Evolutionary conservation across 53 echinoderm and acorn worm species (phyloP), one percentile per base, ranked within the genome.

Genomic region (Pentamera pediparva): DNA sequence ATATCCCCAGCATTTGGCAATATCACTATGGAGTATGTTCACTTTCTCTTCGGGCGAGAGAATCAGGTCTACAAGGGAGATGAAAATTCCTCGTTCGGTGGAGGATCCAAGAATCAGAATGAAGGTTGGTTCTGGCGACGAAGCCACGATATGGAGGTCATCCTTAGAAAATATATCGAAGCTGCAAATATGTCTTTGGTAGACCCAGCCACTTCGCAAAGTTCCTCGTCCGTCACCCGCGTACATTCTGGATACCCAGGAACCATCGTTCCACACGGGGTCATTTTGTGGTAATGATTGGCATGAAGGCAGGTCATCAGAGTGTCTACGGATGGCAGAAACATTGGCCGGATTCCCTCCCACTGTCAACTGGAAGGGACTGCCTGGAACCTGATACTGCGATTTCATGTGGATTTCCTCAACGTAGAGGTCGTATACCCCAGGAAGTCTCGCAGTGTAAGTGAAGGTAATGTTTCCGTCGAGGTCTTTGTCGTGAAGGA

Each of bases 141-240:
- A 13, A 1, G 67, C 67, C 0, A 45, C 67, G 30, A 67, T 3
- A 21, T 40, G 41, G 25, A 67, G 3, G 5, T 67, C 67, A 4
- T 67, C 21, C 39, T 18, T 17, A 4, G 43, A 43, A 39, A 67
- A 67, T 43, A 11, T 47, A 25, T 67, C 67, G 9, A 67, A 67
- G 17, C 67, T 67, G 31, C 67, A 67, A n/a, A 37, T 38, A 22
- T 21, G 11, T 40, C 27, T 40, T 15, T 67, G 67, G 31, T 43
- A 67, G 30, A 43, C 29, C 45, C 67, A 67, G 4, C 67, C 67
- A 43, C 67, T 67, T 30, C 67, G 39, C 28, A 67, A 29, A 67
- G 45, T 45, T 6, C 43, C 67, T 27, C 29, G 43, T 6, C 30
- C 45, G 24, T 12, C 3, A 3, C 67, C 67, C 7, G 40, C 61